These are phyloP conservation scores for Kryptolebias ocellatus DNA, from an alignment of 2,797 vertebrate species.

Conservation along the genomic window DNA sequence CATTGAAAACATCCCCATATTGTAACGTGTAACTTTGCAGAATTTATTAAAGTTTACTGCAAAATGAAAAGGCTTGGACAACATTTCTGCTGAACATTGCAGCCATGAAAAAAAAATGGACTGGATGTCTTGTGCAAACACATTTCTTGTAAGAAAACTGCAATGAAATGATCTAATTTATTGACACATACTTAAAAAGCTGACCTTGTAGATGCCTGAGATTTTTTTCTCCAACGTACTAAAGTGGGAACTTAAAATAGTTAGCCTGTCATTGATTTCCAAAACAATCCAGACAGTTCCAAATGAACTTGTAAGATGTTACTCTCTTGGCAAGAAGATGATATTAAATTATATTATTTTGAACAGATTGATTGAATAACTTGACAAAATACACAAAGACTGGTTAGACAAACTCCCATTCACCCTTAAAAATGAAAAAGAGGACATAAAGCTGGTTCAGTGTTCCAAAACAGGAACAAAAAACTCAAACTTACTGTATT, in stretches of 20 bases:
- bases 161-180: slow-evolving; percentile 8
- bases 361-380: too few relatives aligned
- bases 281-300: too few relatives aligned
- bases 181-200: not conserved
- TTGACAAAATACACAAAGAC: too few relatives aligned
- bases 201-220: not conserved
- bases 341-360: not conserved
- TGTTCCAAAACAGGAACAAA: too few relatives aligned
- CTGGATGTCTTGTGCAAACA: not conserved
- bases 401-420: too few relatives aligned
- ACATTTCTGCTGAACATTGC: not conserved
- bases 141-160: not conserved
- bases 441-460: too few relatives aligned
- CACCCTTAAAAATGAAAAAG: too few relatives aligned
- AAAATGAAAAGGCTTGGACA: not conserved
- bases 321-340: not conserved
- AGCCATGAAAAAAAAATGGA: not conserved
- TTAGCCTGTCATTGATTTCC: too few relatives aligned
- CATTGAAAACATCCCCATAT: slow-evolving; percentile 13
- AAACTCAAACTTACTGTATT: too few relatives aligned
- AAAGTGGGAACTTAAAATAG: too few relatives aligned
- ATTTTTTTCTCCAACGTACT: not conserved
- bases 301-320: too few relatives aligned
- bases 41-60: not conserved
- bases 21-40: not conserved